Percentiles rank a stretch among this genome's conserved stretches.
Conservation (phyloP, 2,797 vertebrate genomes). For the Etheostoma nigrum region DNA sequence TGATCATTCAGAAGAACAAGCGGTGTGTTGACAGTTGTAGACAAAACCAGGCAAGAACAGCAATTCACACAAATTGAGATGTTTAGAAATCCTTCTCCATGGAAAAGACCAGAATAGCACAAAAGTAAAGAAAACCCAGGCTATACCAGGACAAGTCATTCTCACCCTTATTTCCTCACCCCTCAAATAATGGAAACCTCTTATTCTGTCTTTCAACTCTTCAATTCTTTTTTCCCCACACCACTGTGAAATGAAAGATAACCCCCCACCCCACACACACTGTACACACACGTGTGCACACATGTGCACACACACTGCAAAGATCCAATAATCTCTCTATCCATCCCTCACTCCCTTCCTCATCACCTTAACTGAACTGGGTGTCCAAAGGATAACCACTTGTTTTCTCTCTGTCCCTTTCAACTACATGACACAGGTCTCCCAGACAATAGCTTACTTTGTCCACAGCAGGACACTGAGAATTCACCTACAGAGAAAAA, state of each 20-base stretch:
- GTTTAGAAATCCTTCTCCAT: conserved; percentile 61
- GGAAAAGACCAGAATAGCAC: conserved; percentile 56
- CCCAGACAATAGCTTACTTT: conserved; percentile 3
- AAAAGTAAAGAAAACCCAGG: conserved; percentile 45
- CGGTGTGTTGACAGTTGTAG: conserved; percentile 57
- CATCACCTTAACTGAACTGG: conserved; percentile 37
- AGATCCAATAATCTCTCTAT: conserved; percentile 37
- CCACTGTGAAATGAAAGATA: neutral
- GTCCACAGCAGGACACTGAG: neutral
- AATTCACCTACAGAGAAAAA: neutral
- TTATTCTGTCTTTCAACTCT: conserved; percentile 33
- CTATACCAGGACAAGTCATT: conserved; percentile 38
- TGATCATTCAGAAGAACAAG: conserved; percentile 53
- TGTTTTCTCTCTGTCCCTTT: conserved; percentile 3
- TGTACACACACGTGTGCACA: no score
- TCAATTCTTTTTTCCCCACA: conserved; percentile 31
- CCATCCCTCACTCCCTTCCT: conserved; percentile 12
- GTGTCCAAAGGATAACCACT: neutral
- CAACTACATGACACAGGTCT: conserved; percentile 7
- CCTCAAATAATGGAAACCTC: conserved; percentile 49
- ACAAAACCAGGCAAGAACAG: conserved; percentile 56
- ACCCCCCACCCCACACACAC: no score
- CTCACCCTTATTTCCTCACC: conserved; percentile 26
- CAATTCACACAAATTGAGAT: conserved; percentile 52
- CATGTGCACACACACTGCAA: neutral